phyloP scores from a whole-genome alignment of 2,888 invertebrate genomes.

The Lithophane socia region DNA sequence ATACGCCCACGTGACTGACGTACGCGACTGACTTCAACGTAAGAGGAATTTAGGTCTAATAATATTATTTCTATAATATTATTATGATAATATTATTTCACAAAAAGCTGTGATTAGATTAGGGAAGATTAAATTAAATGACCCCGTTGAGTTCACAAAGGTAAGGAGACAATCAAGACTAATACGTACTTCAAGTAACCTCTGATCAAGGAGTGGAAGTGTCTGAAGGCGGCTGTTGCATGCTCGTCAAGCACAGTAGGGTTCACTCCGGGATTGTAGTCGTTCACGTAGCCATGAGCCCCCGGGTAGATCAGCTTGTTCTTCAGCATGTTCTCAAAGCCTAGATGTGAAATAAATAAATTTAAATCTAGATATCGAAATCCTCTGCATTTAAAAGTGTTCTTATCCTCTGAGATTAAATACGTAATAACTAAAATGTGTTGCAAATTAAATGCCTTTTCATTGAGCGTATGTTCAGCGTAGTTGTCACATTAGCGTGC shows the following conservation, averaged over 20 bases:
- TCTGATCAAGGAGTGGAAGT: conserved; percentile 93
- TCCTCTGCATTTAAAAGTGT: neutral
- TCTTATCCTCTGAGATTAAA: too few relatives aligned
- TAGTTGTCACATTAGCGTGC: neutral
- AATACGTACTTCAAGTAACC: conserved; percentile 92
- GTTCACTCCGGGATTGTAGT: conserved; percentile 92
- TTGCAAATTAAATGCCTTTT: neutral
- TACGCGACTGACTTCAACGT: too few relatives aligned
- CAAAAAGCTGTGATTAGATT: too few relatives aligned
- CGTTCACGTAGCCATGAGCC: conserved; percentile 90
- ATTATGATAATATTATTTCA: too few relatives aligned
- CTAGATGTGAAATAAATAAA: conserved; percentile 72
- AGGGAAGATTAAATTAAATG: neutral
- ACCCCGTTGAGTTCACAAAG: neutral
- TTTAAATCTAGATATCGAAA: neutral
- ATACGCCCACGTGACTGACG: too few relatives aligned
- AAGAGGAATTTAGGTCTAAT: too few relatives aligned
- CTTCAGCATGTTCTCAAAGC: conserved; percentile 91
- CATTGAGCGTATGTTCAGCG: neutral
- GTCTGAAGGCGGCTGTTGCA: conserved; percentile 93
- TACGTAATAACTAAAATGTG: neutral
- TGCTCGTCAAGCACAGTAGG: conserved; percentile 93
- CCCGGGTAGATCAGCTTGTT: conserved; percentile 92
- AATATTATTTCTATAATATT: too few relatives aligned
- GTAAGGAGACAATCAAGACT: neutral